Base-by-base conservation (phyloP, 2,888 invertebrate genomes). In the Mesoligia furuncula region DNA sequence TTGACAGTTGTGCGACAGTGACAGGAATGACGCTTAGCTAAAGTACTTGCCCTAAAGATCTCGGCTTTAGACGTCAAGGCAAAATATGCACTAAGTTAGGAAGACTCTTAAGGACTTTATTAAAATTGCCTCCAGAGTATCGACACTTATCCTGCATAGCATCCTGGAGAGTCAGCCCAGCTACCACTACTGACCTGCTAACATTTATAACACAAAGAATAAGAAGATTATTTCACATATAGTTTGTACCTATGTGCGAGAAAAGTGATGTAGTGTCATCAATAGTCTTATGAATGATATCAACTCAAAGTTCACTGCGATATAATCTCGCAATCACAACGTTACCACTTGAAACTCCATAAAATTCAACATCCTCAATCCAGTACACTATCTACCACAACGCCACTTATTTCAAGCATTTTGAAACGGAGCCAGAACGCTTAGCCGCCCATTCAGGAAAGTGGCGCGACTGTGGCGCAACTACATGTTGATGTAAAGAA, bases 381-480 rank as follows among this genome's bases (percentile, higher is more conserved):
- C 48, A 9, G 51, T 24, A 42, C 67, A 67, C 39, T 75, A 76
- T 85, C 81, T 75, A 59, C 68, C 42, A 59, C 36, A 69, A 54
- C 48, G 62, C 66, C 57, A 84, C 83, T 84, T 85, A 67, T 67
- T 83, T 45, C 61, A 59, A 84, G 72, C 66, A 73, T 83, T 83
- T 78, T 86, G 83, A 86, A 84, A 77, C 74, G 27, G 51, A 78
- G 83, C 86, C 83, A 84, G 73, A 86, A 73, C 74, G 68, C 71
- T 84, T 83, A 84, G 65, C 68, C 61, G 31, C 42, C n/a, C 42
- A 74, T 77, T 86, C 73, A 31, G 48, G 31, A 45, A 48, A 65
- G 66, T 20, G 31, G 73, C 59, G 83, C 78, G 17, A 78, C 69
- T 83, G 71, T 68, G 15, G 73, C 66, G 82, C 82, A 59, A 82